These are phyloP conservation scores for Diplodus sargus DNA, from an alignment of 2,797 vertebrate species.

Conservation along the genomic window DNA sequence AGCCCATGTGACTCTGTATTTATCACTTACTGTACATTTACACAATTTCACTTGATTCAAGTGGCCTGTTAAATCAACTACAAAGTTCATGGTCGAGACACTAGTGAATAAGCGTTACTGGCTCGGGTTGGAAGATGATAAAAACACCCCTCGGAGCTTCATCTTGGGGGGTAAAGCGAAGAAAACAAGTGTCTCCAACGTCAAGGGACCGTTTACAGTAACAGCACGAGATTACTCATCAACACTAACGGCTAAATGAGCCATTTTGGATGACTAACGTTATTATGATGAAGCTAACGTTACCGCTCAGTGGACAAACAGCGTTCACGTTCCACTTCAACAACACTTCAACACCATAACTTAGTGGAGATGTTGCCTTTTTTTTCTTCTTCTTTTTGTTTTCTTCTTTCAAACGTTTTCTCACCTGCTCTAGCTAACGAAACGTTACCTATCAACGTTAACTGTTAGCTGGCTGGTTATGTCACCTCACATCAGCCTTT, in stretches of 20 bases:
- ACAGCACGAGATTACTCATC: slow-evolving; percentile 20
- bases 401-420: slow-evolving; percentile 10
- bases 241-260: slow-evolving; percentile 8
- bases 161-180: background rate
- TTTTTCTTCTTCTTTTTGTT: no score
- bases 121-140: background rate
- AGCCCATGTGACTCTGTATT: slow-evolving; percentile 4
- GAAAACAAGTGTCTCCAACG: background rate
- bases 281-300: slow-evolving; percentile 15
- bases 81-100: background rate
- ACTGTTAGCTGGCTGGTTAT: slow-evolving; percentile 49
- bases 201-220: slow-evolving; percentile 8
- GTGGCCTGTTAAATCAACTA: background rate
- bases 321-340: background rate
- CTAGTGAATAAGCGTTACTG: background rate
- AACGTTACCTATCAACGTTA: slow-evolving; percentile 4
- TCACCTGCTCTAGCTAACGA: slow-evolving; percentile 6
- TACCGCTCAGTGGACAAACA: background rate
- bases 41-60: background rate
- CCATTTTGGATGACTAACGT: slow-evolving; percentile 1
- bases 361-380: background rate
- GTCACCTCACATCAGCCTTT: slow-evolving; percentile 42
- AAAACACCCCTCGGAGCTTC: background rate
- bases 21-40: slow-evolving; percentile 33
- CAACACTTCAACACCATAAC: background rate